Evolutionary conservation across 2,888 invertebrate genomes (phyloP).

Genomic region (Rosalia funebris): DNA sequence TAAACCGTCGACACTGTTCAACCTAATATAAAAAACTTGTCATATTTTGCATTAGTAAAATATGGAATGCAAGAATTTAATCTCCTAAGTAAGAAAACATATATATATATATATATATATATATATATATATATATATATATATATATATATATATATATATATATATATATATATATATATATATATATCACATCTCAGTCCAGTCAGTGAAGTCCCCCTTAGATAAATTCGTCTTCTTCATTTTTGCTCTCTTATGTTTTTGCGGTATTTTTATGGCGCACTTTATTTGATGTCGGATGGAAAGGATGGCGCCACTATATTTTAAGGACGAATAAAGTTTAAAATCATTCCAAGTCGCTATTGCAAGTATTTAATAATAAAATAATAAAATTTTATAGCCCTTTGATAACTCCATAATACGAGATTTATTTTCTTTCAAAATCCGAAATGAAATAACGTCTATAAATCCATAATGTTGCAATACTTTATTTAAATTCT

Average conservation of each 20-base stretch:
- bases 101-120: too few relatives aligned
- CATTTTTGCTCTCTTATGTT: conserved; percentile 21
- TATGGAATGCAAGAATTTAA: conserved; percentile 21
- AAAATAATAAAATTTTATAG: conserved; percentile 17
- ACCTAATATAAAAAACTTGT: neutral
- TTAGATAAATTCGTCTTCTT: conserved; percentile 14
- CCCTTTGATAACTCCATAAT: conserved; percentile 7
- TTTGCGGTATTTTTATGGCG: conserved; percentile 23
- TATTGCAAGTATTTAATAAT: conserved; percentile 24
- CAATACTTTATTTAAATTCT: too few relatives aligned
- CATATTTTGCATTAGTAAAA: neutral
- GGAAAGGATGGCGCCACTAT: conserved; percentile 21
- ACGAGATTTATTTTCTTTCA: conserved; percentile 12
- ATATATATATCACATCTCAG: too few relatives aligned
- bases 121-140: too few relatives aligned
- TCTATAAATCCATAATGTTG: too few relatives aligned
- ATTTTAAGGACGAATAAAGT: conserved; percentile 15
- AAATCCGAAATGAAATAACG: neutral
- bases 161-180: too few relatives aligned
- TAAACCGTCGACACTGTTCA: too few relatives aligned
- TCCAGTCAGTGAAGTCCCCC: conserved; percentile 4
- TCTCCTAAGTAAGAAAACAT: conserved; percentile 19
- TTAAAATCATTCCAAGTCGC: neutral
- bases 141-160: too few relatives aligned
- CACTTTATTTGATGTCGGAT: conserved; percentile 18